phyloP scores from a whole-genome alignment of 2,888 invertebrate species.

The Drosophila heteroneura region DNA sequence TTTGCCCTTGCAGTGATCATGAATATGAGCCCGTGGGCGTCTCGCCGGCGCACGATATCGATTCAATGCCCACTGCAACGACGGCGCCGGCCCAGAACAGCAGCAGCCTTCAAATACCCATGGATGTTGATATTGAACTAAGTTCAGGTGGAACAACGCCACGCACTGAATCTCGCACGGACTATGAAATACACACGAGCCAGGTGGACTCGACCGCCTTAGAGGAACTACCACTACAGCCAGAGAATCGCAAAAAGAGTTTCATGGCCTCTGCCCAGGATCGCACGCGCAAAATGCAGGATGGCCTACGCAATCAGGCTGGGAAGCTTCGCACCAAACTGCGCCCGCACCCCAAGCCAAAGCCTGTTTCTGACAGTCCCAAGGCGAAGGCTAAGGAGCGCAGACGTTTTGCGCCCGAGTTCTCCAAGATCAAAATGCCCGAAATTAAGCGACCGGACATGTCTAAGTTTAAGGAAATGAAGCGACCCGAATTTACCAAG shows the following conservation, averaged over 20 bases:
- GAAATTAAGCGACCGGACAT: constrained; percentile 86
- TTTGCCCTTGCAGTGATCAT: constrained; percentile 92
- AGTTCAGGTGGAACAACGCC: constrained; percentile 87
- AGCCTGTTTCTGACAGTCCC: constrained; percentile 81
- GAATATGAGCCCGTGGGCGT: constrained; percentile 96
- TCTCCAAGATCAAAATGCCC: constrained; percentile 85
- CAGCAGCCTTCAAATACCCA: constrained; percentile 52
- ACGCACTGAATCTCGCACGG: constrained; percentile 87
- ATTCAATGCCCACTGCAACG: constrained; percentile 62
- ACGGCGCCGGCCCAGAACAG: constrained; percentile 34
- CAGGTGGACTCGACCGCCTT: constrained; percentile 89
- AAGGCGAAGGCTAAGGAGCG: constrained; percentile 83
- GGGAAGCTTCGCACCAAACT: constrained; percentile 90
- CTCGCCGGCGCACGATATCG: constrained; percentile 83
- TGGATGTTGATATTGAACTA: constrained; percentile 84
- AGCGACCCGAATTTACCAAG: constrained; percentile 85
- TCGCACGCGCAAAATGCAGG: constrained; percentile 87
- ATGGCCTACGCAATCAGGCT: constrained; percentile 90
- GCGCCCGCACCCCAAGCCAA: constrained; percentile 85
- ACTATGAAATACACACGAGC: constrained; percentile 89
- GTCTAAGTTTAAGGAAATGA: constrained; percentile 85
- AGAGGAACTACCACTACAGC: constrained; percentile 88
- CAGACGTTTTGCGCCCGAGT: constrained; percentile 84
- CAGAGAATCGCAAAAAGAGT: constrained; percentile 87
- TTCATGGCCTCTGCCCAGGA: constrained; percentile 86